Conservation (phyloP, 1,140 invertebrate genomes). For the Latrodectus geometricus region DNA sequence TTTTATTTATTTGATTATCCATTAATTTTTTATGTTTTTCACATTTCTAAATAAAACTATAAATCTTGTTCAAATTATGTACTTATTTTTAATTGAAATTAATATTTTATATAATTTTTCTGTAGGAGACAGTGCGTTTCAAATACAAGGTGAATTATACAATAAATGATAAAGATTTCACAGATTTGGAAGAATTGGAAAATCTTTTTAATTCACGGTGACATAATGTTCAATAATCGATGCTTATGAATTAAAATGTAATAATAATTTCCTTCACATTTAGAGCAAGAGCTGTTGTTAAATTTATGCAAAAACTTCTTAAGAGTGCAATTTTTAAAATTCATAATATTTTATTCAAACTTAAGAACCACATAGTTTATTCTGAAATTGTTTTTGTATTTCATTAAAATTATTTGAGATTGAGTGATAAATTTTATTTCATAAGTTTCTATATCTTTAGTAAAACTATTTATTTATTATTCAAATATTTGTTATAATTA, state of each 20-base stretch:
- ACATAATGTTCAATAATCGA: conserved; percentile 1
- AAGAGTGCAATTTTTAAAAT: too few relatives aligned
- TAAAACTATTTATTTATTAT: too few relatives aligned
- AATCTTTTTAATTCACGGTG: conserved; percentile 67
- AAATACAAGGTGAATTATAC: conserved; percentile 88
- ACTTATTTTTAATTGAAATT: not conserved
- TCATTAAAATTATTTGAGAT: too few relatives aligned
- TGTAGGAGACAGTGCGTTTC: conserved; percentile 77
- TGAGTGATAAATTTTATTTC: too few relatives aligned
- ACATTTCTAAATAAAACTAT: not conserved
- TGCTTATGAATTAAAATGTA: not conserved
- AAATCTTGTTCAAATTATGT: not conserved
- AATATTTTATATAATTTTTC: conserved; percentile 61
- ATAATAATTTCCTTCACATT: not conserved
- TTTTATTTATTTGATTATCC: not conserved
- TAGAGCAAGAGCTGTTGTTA: too few relatives aligned
- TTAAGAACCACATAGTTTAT: too few relatives aligned
- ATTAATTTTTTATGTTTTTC: not conserved
- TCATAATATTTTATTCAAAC: too few relatives aligned
- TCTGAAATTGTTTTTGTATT: too few relatives aligned
- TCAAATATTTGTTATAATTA: too few relatives aligned
- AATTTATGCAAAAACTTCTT: too few relatives aligned
- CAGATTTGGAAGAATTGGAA: conserved; percentile 86
- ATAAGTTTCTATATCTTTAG: too few relatives aligned
- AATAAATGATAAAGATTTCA: conserved; percentile 81